A percentile compares a stretch with the other conserved stretches of the same genome.
Evolutionary conservation across 2,888 invertebrate species (phyloP).

Genomic region (Zelleria hepariella): DNA sequence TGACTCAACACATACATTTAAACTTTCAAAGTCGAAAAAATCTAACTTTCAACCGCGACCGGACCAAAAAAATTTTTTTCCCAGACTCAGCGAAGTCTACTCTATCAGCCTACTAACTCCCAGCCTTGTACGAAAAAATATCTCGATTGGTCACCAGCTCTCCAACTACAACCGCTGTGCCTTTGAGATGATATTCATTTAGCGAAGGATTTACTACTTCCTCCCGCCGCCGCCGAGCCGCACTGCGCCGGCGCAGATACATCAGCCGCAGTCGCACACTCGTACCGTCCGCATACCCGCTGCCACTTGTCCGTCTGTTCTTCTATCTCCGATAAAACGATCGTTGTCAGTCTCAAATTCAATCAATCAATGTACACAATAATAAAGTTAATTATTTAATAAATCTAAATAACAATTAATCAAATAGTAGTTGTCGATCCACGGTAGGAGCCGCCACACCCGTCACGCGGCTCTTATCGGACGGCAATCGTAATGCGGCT

Average conservation of each 20-base stretch:
- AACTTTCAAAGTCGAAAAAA: too few species aligned
- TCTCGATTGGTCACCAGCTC: too few species aligned
- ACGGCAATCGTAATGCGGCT: not conserved
- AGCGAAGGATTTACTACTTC: not conserved
- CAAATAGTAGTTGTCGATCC: not conserved
- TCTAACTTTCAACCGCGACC: too few species aligned
- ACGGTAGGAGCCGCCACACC: not conserved
- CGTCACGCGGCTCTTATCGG: not conserved
- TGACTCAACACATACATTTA: too few species aligned
- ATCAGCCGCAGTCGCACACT: not conserved
- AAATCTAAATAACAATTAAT: not conserved
- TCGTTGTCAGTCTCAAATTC: not conserved
- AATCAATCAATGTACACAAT: not conserved
- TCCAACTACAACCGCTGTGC: too few species aligned
- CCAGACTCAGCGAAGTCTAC: too few species aligned
- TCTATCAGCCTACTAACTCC: too few species aligned
- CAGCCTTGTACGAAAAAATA: too few species aligned
- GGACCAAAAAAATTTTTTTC: too few species aligned
- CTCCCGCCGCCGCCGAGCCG: too few species aligned
- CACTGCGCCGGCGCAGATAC: too few species aligned
- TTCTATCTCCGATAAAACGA: not conserved
- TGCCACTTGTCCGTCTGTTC: not conserved
- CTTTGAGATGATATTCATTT: not conserved
- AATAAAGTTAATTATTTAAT: not conserved
- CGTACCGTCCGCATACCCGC: too few species aligned